phyloP scores from a whole-genome alignment of 2,797 vertebrate species.

The Chelonia mydas region DNA sequence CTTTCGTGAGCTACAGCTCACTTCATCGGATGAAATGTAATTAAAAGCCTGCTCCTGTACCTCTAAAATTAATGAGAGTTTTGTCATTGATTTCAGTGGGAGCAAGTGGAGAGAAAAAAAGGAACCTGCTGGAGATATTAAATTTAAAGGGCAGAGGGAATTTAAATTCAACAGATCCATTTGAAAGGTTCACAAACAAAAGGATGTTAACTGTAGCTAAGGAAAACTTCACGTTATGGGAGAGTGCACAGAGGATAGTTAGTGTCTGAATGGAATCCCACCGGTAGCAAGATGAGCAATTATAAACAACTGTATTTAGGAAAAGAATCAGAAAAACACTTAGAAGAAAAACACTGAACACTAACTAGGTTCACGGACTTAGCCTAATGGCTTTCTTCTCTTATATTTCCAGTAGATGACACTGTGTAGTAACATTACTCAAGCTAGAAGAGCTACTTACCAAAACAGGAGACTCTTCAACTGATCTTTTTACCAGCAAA shows the following conservation, averaged over 20 bases:
- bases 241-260: background rate
- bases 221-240: background rate
- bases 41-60: background rate
- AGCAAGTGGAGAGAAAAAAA: background rate
- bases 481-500: conserved; percentile 80
- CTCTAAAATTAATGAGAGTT: background rate
- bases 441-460: conserved; percentile 53
- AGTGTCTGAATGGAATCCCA: background rate
- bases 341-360: background rate
- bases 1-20: no score
- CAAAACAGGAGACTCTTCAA: conserved; percentile 71
- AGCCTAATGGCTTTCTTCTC: background rate
- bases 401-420: fast-evolving
- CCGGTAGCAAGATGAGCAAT: background rate
- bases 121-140: background rate
- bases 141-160: background rate
- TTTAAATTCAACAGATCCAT: background rate
- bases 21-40: no score
- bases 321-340: background rate
- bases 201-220: background rate
- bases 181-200: background rate
- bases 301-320: background rate
- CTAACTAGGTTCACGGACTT: background rate
- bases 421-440: background rate
- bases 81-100: background rate